Evolutionary conservation across 2,113 vertebrate genomes (phyloP).

Genomic region (Cygnus atratus): DNA sequence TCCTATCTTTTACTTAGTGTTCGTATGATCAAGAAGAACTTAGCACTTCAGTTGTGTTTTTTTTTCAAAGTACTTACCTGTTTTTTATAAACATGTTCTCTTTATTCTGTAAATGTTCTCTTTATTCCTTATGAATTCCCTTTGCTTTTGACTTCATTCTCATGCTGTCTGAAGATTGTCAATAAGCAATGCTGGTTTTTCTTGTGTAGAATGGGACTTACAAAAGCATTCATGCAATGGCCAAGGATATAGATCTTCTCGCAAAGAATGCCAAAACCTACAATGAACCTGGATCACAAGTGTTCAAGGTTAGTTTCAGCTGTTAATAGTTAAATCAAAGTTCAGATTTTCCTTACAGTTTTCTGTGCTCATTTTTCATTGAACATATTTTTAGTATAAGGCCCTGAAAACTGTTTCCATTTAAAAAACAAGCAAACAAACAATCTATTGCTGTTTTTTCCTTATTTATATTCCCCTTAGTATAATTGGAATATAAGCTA

Average conservation of each 20-base stretch:
- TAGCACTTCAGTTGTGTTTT: background rate
- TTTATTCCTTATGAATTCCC: background rate
- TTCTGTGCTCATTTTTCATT: background rate
- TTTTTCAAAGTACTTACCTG: background rate
- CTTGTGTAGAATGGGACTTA: slow-evolving; percentile 86
- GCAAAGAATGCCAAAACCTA: slow-evolving; percentile 98
- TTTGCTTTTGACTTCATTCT: background rate
- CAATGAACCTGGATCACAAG: slow-evolving; percentile 97
- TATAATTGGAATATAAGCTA: background rate
- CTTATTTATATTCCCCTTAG: background rate
- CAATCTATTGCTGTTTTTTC: background rate
- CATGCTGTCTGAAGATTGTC: background rate
- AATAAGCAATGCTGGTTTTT: slow-evolving; percentile 41
- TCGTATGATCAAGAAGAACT: background rate
- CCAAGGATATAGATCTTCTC: slow-evolving; percentile 95
- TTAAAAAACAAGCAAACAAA: background rate
- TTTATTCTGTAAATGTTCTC: background rate
- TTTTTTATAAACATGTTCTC: background rate
- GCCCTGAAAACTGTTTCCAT: background rate
- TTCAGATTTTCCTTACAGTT: background rate
- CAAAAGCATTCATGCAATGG: slow-evolving; percentile 92
- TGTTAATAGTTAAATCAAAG: background rate
- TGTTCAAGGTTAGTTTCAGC: slow-evolving; percentile 90
- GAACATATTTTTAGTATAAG: background rate
- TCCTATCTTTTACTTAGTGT: background rate